phyloP scores from a whole-genome alignment of 2,113 vertebrate species.

The Oreocharis arfaki region DNA sequence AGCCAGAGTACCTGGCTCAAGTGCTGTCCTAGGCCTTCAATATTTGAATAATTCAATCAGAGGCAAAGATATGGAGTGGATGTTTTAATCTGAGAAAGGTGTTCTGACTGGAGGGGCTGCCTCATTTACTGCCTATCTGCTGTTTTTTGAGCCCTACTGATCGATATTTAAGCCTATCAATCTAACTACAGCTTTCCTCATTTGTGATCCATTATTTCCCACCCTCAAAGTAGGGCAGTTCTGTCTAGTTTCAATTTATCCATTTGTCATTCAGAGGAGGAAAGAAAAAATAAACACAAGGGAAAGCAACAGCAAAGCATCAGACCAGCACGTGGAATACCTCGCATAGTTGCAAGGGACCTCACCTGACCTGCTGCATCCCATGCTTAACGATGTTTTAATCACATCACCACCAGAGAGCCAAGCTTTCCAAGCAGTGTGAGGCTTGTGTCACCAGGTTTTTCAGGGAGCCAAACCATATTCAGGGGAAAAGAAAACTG shows the following conservation, averaged over 20 bases:
- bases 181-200: neutral
- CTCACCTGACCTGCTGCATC: constrained; percentile 37
- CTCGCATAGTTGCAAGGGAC: neutral
- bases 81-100: neutral
- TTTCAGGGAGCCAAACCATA: neutral
- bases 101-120: neutral
- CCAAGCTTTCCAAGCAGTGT: constrained; percentile 26
- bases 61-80: neutral
- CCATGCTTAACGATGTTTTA: neutral
- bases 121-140: neutral
- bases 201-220: neutral
- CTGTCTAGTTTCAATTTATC: neutral
- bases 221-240: neutral
- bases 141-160: neutral
- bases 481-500: constrained; percentile 34
- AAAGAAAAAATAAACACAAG: constrained; percentile 30
- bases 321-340: constrained; percentile 4
- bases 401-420: neutral
- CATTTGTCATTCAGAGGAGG: constrained; percentile 2
- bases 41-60: neutral
- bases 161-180: neutral
- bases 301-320: neutral
- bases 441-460: constrained; percentile 9
- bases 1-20: neutral
- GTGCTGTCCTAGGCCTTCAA: neutral